Conservation (phyloP, 2,113 vertebrate genomes). For the Natator depressus region DNA sequence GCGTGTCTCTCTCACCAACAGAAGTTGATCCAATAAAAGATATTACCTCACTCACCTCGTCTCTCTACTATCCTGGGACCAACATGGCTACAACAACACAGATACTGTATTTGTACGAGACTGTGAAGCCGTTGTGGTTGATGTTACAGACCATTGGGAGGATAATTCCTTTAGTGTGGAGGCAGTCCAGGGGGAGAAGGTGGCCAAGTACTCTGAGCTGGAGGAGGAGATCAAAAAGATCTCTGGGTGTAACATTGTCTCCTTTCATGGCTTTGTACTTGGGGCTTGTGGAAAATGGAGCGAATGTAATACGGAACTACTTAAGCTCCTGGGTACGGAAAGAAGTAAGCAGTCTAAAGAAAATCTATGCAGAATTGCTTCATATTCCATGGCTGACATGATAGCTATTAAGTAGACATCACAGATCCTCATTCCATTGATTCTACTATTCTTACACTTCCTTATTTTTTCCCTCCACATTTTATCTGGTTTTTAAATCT, state of each 20-base stretch:
- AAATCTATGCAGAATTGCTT: background rate
- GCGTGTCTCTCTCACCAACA: background rate
- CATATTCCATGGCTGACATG: background rate
- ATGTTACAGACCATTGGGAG: background rate
- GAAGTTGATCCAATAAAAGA: background rate
- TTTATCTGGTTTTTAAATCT: too few species aligned
- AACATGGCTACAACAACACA: background rate
- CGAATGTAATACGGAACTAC: background rate
- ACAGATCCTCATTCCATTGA: too few species aligned
- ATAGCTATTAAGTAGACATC: background rate
- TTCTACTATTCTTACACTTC: too few species aligned
- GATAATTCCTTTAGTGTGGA: background rate
- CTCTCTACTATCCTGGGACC: background rate
- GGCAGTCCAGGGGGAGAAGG: background rate
- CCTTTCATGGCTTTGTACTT: background rate
- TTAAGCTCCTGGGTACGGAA: background rate
- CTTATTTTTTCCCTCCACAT: too few species aligned
- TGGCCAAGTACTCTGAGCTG: background rate
- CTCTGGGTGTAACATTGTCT: background rate
- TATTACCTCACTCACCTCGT: background rate
- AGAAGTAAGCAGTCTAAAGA: background rate
- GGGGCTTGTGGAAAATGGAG: background rate
- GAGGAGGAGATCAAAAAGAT: background rate
- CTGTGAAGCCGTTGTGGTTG: background rate
- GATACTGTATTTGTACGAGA: background rate